Evolutionary conservation across 2,888 invertebrate genomes (phyloP).

Genomic region (Eutolmus rufibarbis): DNA sequence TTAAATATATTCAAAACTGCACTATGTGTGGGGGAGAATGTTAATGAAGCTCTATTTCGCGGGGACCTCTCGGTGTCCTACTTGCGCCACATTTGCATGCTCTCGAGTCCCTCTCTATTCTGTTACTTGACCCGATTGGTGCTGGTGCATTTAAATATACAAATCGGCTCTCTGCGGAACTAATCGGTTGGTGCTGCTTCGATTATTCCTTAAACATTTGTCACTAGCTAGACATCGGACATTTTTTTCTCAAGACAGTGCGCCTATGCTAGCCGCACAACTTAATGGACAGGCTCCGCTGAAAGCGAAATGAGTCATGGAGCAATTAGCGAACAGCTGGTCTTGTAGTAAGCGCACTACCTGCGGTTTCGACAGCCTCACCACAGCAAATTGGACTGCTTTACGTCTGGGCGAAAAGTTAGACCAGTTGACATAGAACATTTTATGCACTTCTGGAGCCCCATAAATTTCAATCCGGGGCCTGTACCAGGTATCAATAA

Average conservation of each 20-base stretch:
- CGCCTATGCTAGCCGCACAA: neutral
- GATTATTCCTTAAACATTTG: neutral
- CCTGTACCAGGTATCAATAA: slow-evolving; percentile 1
- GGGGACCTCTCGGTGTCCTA: neutral
- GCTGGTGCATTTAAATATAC: neutral
- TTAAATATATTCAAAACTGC: slow-evolving; percentile 3
- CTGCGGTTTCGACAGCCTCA: neutral
- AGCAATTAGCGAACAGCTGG: slow-evolving; percentile 26
- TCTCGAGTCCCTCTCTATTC: neutral
- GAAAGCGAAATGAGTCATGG: slow-evolving; percentile 23
- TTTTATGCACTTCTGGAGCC: slow-evolving; percentile 2
- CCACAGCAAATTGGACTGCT: slow-evolving; percentile 3
- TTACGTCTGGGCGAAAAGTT: neutral
- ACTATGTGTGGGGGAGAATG: neutral
- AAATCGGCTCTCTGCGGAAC: neutral
- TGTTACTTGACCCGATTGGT: slow-evolving; percentile 16
- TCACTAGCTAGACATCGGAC: neutral
- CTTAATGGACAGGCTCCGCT: neutral
- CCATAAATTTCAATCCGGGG: slow-evolving; percentile 15
- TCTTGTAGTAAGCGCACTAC: slow-evolving; percentile 5
- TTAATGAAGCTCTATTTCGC: neutral
- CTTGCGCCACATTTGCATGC: neutral
- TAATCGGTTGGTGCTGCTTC: neutral
- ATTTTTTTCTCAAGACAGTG: neutral
- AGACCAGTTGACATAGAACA: neutral